Percentiles rank a stretch among this genome's conserved stretches.
These are phyloP conservation scores for Caranx melampygus DNA, from an alignment of 2,113 vertebrate genomes.

Conservation along the genomic window DNA sequence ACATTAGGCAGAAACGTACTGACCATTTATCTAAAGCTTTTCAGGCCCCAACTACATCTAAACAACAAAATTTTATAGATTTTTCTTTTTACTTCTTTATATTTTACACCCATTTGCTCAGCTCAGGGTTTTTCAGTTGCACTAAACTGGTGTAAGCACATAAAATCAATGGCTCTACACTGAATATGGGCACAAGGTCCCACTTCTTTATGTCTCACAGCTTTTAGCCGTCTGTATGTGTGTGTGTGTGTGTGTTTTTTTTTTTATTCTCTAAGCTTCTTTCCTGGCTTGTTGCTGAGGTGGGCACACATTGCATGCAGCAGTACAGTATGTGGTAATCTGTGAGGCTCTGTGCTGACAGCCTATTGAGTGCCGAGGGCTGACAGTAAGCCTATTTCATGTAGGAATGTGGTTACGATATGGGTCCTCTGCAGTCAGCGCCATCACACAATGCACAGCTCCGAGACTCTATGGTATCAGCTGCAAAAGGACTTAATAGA, in stretches of 20 bases:
- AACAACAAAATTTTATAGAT: background rate
- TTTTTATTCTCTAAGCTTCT: conserved; percentile 47
- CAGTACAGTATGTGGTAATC: conserved; percentile 55
- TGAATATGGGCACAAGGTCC: background rate
- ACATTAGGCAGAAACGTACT: conserved; percentile 9
- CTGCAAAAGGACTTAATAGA: conserved; percentile 35
- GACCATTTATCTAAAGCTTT: conserved; percentile 14
- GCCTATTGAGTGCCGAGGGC: conserved; percentile 45
- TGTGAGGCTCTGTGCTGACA: conserved; percentile 47
- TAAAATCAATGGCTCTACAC: background rate
- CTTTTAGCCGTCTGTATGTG: conserved; percentile 28
- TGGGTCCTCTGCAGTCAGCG: conserved; percentile 59
- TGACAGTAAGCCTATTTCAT: conserved; percentile 72
- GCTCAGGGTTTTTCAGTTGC: background rate
- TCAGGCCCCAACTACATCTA: background rate
- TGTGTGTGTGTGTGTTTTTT: conserved; percentile 3
- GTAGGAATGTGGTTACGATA: conserved; percentile 34
- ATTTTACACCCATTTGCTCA: background rate
- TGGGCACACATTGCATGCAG: conserved; percentile 50
- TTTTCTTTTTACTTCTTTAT: background rate
- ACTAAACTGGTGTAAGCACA: conserved; percentile 7
- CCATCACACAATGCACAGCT: conserved; percentile 59
- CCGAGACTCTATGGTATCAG: background rate
- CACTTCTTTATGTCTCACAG: conserved; percentile 41
- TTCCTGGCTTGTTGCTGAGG: conserved; percentile 58